Base-by-base conservation (phyloP, 1,140 invertebrate species). In the Parasteatoda tepidariorum region DNA sequence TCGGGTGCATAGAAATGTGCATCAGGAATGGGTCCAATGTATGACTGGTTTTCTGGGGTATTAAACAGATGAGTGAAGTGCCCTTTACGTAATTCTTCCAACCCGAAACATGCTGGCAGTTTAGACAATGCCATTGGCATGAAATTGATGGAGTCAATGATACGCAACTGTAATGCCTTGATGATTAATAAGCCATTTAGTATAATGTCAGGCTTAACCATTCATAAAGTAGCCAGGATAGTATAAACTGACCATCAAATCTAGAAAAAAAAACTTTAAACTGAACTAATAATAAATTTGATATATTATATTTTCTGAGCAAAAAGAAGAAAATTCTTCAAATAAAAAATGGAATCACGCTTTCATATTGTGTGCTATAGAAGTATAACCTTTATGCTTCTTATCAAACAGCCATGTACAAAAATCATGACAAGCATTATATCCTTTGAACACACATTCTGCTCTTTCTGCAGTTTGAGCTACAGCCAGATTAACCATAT, bases 71-170 rank as follows among this genome's bases (percentile, higher is more conserved):
- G 68, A 7, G 66, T 66, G 54, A 83, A 83, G 28, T 28, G 59
- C 11, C 81, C 68, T 83, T 83, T 83, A 18, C 2, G 9, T 18
- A 79, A n/a, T 22, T 61, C 66, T 13, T 2, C 18, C 2, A 83
- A 15, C 7, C 81, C 81, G 28, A 83, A 83, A 11, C 61, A 24
- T 34, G 70, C 59, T 6, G 81, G 81, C 2, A 83, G 55, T 13
- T 31, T 28, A 79, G 9, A n/a, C 2, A 83, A 48, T 3, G 67
- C 7, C 38, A 33, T 26, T 2, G 24, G 41, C 11, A 83, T 59
- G 48, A 73, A 74, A 28, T n/a, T 54, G 11, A 83, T 9, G 11
- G 81, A 73, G 59, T 83, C 81, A 3, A 83, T 13, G 22, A 83
- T 31, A 28, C 24, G 30, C 5, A 83, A 11, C 7, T 61, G 7